Base-by-base conservation (phyloP, 1,140 invertebrate genomes). In the Pogonognathellus flavescens region DNA sequence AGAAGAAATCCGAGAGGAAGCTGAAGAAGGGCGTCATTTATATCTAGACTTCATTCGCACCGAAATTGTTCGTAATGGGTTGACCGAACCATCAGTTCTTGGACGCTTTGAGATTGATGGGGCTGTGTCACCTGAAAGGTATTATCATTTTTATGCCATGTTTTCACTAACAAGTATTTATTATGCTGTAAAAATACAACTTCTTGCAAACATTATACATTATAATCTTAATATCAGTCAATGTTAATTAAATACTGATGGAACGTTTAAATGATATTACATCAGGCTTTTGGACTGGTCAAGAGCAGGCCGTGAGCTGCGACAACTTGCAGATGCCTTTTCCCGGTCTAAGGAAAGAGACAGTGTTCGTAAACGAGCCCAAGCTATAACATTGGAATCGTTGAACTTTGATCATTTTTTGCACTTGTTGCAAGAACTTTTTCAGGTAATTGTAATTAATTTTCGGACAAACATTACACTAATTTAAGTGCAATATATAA, bases 241-340 rank as follows among this genome's bases (percentile, higher is more conserved):
- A n/a, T n/a, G n/a, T n/a, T n/a, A n/a, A n/a, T n/a, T n/a, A n/a
- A n/a, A n/a, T n/a, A n/a, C n/a, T n/a, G n/a, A n/a, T n/a, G n/a
- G n/a, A n/a, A n/a, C n/a, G n/a, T n/a, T n/a, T n/a, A n/a, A n/a
- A n/a, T 57, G 1, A 22, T 53, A 85, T 85, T 20, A 13, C 41
- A 16, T 14, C 20, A 85, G 84, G 60, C 22, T 80, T 59, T 41
- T 87, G 22, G 84, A 87, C 53, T 88, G 88, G 88, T 82, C 84
- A 31, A 53, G 85, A 60, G 85, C 86, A 18, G 88, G 88, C 2
- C 70, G 83, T 6, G 88, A 88, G 22, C 80, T 88, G 13, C 84
- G 88, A 1, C 86, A 87, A 16, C n/a, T 89, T 16, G 88, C 88
- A 25, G 88, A 89, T 84, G 84, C 86, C 14, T 89, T 89, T 81